A percentile compares a stretch with the other conserved stretches of the same genome.
Conservation (phyloP, 2,797 vertebrate species). For the Anolis apletophallus region DNA sequence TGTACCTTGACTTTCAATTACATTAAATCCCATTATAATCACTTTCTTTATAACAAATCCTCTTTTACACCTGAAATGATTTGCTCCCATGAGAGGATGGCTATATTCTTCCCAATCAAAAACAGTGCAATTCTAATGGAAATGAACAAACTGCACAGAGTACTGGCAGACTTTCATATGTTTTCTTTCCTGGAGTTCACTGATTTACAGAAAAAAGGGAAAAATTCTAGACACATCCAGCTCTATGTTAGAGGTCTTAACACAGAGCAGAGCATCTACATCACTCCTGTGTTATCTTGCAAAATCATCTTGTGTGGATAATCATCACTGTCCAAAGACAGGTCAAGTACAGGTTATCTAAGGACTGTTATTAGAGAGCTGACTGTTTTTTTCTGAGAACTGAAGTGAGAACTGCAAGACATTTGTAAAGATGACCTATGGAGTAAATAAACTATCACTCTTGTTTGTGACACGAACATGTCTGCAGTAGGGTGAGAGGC, state of each 20-base stretch:
- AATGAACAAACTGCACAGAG: slow-evolving; percentile 65
- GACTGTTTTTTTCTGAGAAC: slow-evolving; percentile 68
- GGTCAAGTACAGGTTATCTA: slow-evolving; percentile 73
- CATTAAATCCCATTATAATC: slow-evolving; percentile 82
- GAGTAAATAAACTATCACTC: slow-evolving; percentile 43
- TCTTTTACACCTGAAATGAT: slow-evolving; percentile 84
- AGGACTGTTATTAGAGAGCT: slow-evolving; percentile 67
- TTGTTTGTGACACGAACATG: slow-evolving; percentile 41
- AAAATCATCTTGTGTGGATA: slow-evolving; percentile 78
- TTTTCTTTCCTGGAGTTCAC: slow-evolving; percentile 67
- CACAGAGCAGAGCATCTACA: slow-evolving; percentile 70
- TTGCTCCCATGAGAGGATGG: slow-evolving; percentile 73
- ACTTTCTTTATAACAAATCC: slow-evolving; percentile 84
- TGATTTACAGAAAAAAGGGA: slow-evolving; percentile 54
- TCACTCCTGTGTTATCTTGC: slow-evolving; percentile 67
- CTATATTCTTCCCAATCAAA: slow-evolving; percentile 76
- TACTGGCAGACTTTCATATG: slow-evolving; percentile 48
- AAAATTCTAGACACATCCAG: slow-evolving; percentile 67
- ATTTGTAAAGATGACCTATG: slow-evolving; percentile 40
- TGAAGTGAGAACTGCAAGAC: slow-evolving; percentile 63
- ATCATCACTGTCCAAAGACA: slow-evolving; percentile 73
- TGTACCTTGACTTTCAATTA: slow-evolving; percentile 84
- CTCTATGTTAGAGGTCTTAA: slow-evolving; percentile 73
- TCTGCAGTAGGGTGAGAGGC: slow-evolving; percentile 12
- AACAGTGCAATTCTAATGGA: slow-evolving; percentile 73